phyloP scores from a whole-genome alignment of 2,113 vertebrate genomes.

The Apistogramma diplotaenia region DNA sequence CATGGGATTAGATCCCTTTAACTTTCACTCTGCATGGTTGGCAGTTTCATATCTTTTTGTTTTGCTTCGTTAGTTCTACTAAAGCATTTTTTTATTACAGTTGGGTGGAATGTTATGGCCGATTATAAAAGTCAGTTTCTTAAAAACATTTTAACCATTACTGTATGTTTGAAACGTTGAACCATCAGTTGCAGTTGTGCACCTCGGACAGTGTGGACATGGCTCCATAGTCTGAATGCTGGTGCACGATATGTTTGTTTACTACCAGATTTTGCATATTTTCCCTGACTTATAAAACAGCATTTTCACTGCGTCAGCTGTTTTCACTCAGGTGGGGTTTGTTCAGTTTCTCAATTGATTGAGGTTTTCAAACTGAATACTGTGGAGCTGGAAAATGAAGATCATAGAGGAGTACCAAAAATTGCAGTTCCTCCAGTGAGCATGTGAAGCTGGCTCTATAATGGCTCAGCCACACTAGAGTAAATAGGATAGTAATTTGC shows the following conservation, averaged over 20 bases:
- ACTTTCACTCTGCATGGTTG: slow-evolving; percentile 7
- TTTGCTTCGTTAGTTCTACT: slow-evolving; percentile 9
- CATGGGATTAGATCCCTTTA: slow-evolving; percentile 19
- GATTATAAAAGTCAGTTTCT: slow-evolving; percentile 23
- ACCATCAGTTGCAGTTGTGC: not conserved
- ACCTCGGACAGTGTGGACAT: not conserved
- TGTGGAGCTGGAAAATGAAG: no score
- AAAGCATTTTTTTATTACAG: slow-evolving; percentile 1
- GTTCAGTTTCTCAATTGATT: not conserved
- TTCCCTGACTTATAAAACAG: not conserved
- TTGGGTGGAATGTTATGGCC: not conserved
- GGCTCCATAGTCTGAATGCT: no score
- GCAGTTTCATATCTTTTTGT: not conserved
- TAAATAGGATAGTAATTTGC: no score
- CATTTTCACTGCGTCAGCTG: not conserved
- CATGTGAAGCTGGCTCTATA: no score
- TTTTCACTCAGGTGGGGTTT: not conserved
- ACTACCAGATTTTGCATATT: not conserved
- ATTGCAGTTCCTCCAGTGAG: no score
- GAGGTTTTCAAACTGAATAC: no score
- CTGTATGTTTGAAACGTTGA: not conserved
- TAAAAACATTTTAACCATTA: slow-evolving; percentile 2
- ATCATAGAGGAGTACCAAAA: no score
- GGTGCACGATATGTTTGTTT: no score
- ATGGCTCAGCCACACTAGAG: no score